Evolutionary conservation across 1,140 invertebrate genomes (phyloP).

Genomic region (Sminthurinus signatus): DNA sequence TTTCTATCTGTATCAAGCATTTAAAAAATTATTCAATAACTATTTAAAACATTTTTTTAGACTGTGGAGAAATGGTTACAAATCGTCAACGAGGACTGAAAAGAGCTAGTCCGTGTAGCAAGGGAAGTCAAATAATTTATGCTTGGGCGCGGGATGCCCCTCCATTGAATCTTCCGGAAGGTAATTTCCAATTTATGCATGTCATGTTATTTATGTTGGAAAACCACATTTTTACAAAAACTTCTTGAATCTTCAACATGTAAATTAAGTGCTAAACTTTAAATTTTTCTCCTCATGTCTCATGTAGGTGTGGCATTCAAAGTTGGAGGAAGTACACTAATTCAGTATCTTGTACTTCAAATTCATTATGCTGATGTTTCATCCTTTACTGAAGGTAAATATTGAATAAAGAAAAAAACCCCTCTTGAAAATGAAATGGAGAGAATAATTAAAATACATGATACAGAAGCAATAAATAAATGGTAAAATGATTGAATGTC

Average conservation of each 20-base stretch:
- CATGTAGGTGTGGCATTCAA: constrained; percentile 76
- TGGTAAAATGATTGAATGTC: not conserved
- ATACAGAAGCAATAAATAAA: not conserved
- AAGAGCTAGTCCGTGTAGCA: constrained; percentile 60
- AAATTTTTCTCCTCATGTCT: too few species aligned
- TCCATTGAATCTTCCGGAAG: constrained; percentile 70
- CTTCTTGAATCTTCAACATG: too few species aligned
- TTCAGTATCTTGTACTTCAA: constrained; percentile 79
- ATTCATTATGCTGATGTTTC: constrained; percentile 81
- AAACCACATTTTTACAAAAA: too few species aligned
- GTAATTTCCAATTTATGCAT: too few species aligned
- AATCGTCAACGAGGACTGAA: constrained; percentile 46
- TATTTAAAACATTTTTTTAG: too few species aligned
- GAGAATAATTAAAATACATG: not conserved
- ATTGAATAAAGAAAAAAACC: too few species aligned
- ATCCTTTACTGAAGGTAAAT: constrained; percentile 54
- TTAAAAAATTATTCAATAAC: too few species aligned
- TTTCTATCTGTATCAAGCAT: too few species aligned
- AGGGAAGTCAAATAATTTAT: constrained; percentile 74
- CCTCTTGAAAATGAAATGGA: not conserved
- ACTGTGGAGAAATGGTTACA: constrained; percentile 85
- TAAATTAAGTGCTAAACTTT: too few species aligned
- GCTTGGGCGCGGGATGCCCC: constrained; percentile 96
- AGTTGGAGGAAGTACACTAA: constrained; percentile 62
- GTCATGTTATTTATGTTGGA: too few species aligned